A percentile compares a stretch with the other conserved stretches of the same genome.
Evolutionary conservation across 1,140 invertebrate species (phyloP).

Genomic region (Drosophila leontia): DNA sequence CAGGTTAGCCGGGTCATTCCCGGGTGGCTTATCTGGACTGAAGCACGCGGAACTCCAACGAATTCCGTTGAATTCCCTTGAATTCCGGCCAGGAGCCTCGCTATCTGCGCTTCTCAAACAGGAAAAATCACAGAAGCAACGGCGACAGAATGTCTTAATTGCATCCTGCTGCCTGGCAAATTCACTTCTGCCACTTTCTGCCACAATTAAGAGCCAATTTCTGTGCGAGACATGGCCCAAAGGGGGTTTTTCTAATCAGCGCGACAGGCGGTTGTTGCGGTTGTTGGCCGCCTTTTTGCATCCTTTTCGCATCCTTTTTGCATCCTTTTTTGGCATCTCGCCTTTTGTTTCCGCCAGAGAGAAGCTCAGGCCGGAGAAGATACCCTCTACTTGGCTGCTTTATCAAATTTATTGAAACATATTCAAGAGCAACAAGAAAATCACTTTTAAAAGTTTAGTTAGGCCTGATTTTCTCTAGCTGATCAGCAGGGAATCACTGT

Average conservation of each 20-base stretch:
- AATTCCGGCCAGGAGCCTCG: conserved; percentile 7
- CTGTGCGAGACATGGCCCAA: conserved; percentile 32
- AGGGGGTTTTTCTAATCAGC: conserved; percentile 68
- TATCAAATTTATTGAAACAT: background rate
- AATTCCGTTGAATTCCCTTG: background rate
- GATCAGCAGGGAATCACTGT: conserved; percentile 57
- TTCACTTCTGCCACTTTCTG: conserved; percentile 69
- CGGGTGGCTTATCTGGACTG: conserved; percentile 30
- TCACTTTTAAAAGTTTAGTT: background rate
- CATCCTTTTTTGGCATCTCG: conserved; percentile 12
- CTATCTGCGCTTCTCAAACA: conserved; percentile 6
- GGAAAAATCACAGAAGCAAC: conserved; percentile 18
- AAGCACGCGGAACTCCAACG: conserved; percentile 23
- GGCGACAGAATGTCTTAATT: conserved; percentile 76
- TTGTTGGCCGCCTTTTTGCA: conserved; percentile 31
- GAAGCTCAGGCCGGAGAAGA: conserved; percentile 18
- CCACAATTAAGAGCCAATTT: conserved; percentile 82
- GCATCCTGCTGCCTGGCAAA: conserved; percentile 80
- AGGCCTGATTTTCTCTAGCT: conserved; percentile 19
- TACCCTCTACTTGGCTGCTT: too few relatives aligned
- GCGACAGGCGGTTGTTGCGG: conserved; percentile 34
- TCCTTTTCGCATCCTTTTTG: background rate
- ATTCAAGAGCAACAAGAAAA: background rate
- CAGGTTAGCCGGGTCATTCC: conserved; percentile 1
- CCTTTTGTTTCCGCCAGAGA: conserved; percentile 65